Evolutionary conservation across 2,797 vertebrate genomes (phyloP).

Genomic region (Danio albolineatus): DNA sequence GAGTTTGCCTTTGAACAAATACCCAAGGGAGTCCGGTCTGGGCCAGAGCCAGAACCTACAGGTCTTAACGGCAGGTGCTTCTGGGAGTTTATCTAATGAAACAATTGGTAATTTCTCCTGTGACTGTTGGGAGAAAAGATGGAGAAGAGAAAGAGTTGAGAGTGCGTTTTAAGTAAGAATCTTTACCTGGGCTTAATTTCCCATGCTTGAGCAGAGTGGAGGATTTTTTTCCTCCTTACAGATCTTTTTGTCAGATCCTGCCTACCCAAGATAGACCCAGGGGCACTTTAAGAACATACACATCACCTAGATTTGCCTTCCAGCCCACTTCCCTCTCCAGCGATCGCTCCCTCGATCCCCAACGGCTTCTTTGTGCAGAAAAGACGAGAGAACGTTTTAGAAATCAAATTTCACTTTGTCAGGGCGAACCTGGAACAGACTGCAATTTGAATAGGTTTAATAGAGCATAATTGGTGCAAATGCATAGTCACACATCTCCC

Average conservation of each 20-base stretch:
- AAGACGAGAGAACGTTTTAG: slow-evolving; percentile 79
- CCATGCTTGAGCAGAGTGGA: slow-evolving; percentile 88
- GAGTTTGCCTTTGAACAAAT: slow-evolving; percentile 93
- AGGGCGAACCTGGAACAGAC: slow-evolving; percentile 73
- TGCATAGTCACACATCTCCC: slow-evolving; percentile 37
- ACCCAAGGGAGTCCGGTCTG: slow-evolving; percentile 90
- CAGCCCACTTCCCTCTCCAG: slow-evolving; percentile 77
- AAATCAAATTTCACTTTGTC: slow-evolving; percentile 84
- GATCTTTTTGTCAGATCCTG: slow-evolving; percentile 87
- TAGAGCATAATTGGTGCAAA: slow-evolving; percentile 73
- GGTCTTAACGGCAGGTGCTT: slow-evolving; percentile 90
- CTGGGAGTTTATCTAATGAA: slow-evolving; percentile 92
- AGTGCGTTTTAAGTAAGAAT: slow-evolving; percentile 95
- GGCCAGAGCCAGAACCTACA: slow-evolving; percentile 92
- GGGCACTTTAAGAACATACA: slow-evolving; percentile 81
- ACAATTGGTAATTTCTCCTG: slow-evolving; percentile 93
- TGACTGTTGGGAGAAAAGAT: slow-evolving; percentile 80
- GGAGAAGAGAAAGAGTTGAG: slow-evolving; percentile 76
- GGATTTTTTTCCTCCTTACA: slow-evolving; percentile 81
- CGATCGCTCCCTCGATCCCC: slow-evolving; percentile 70
- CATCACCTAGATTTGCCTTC: slow-evolving; percentile 83
- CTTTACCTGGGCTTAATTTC: slow-evolving; percentile 97
- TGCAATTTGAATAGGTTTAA: slow-evolving; percentile 77
- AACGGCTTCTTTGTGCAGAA: slow-evolving; percentile 78
- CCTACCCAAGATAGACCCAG: slow-evolving; percentile 85